Evolutionary conservation across 2,888 invertebrate species (phyloP).

Genomic region (Troilus luridus): DNA sequence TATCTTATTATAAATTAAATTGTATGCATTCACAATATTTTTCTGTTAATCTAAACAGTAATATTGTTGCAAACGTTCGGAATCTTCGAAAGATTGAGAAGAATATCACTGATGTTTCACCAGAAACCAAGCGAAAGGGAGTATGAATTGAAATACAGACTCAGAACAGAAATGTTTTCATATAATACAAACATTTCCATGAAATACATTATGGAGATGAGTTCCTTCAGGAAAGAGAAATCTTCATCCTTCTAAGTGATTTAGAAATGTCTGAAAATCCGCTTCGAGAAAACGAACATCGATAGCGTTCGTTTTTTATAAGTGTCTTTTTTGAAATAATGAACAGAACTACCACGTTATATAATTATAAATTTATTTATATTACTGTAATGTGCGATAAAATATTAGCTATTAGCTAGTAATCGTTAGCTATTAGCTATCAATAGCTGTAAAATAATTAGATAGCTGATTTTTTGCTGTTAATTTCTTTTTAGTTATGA

Average conservation of each 20-base stretch:
- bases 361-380: no score
- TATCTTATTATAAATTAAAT: no score
- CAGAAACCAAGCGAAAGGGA: neutral
- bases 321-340: neutral
- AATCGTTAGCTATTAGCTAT: no score
- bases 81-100: neutral
- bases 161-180: neutral
- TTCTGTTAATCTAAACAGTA: neutral
- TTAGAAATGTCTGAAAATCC: neutral
- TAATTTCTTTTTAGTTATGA: no score
- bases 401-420: no score
- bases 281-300: neutral
- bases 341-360: no score
- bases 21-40: no score
- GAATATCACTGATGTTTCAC: neutral
- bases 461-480: no score
- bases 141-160: neutral
- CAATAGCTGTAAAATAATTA: no score
- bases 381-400: no score
- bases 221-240: neutral
- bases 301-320: neutral
- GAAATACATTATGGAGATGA: constrained; percentile 16
- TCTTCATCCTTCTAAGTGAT: neutral
- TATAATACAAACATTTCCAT: neutral
- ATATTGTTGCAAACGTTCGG: neutral